These are phyloP conservation scores for Elaphurus davidianus DNA, from an alignment of 2,113 vertebrate species.

Conservation along the genomic window DNA sequence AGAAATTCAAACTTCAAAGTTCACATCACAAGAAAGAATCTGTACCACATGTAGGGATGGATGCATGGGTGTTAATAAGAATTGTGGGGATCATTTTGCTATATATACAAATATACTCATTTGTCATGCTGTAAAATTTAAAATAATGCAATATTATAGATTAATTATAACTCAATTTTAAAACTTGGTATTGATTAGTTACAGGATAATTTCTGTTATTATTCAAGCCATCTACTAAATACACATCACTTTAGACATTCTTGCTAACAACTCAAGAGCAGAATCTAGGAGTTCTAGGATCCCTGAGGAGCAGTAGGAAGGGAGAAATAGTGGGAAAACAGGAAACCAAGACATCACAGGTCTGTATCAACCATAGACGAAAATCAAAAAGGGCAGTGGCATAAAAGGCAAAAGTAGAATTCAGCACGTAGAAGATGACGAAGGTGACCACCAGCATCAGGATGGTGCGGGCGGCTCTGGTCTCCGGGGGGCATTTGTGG, in stretches of 20 bases:
- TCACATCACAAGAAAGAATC: not conserved
- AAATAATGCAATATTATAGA: not conserved
- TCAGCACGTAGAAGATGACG: not conserved
- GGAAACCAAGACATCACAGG: not conserved
- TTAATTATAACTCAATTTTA: not conserved
- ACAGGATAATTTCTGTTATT: not conserved
- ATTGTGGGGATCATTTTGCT: not conserved
- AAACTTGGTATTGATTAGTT: not conserved
- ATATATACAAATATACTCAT: not conserved
- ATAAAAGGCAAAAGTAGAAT: not conserved
- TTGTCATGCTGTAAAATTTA: not conserved
- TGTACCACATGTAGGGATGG: not conserved
- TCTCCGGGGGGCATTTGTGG: too few species aligned
- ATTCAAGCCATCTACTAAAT: not conserved
- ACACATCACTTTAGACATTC: too few species aligned
- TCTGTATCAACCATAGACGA: not conserved
- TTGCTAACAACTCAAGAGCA: not conserved
- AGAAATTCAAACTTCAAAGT: too few species aligned
- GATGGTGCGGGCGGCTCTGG: not conserved
- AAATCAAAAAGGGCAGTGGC: not conserved
- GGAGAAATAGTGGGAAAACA: not conserved
- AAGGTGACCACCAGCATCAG: not conserved
- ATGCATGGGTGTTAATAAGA: too few species aligned
- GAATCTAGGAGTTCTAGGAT: not conserved
- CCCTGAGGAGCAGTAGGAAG: not conserved